A percentile compares a stretch with the other conserved stretches of the same genome.
Conservation (phyloP, 2,888 invertebrate species). For the Auanema freiburgensis region DNA sequence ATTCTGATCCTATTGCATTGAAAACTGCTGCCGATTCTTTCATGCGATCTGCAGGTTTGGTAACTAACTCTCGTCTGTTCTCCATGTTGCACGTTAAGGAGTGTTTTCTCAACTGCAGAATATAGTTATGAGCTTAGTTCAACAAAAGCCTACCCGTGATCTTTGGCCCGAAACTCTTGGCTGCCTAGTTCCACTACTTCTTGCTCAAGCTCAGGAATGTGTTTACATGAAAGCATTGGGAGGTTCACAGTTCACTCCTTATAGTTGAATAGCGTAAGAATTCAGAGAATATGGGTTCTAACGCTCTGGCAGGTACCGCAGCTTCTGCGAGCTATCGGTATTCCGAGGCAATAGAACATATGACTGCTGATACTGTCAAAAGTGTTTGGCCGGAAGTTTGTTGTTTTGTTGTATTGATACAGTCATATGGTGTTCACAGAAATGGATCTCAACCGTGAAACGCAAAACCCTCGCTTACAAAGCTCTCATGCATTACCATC, state of each 20-base stretch:
- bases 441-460: slow-evolving; percentile 71
- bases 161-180: slow-evolving; percentile 86
- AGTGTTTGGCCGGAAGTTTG: slow-evolving; percentile 85
- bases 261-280: slow-evolving; percentile 8
- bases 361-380: slow-evolving; percentile 82
- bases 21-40: too few species aligned
- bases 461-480: slow-evolving; percentile 87
- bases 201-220: slow-evolving; percentile 97
- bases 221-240: slow-evolving; percentile 84
- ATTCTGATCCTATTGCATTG: too few species aligned
- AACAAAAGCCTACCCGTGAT: slow-evolving; percentile 94
- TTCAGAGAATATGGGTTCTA: slow-evolving; percentile 89
- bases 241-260: slow-evolving; percentile 59
- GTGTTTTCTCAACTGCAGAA: slow-evolving; percentile 82
- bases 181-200: slow-evolving; percentile 84
- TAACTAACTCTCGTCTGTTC: too few species aligned
- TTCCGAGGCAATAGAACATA: slow-evolving; percentile 82
- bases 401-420: not conserved
- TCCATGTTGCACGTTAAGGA: slow-evolving; percentile 65
- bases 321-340: slow-evolving; percentile 91
- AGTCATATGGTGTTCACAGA: slow-evolving; percentile 67
- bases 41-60: too few species aligned
- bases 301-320: slow-evolving; percentile 86
- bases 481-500: slow-evolving; percentile 85
- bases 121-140: slow-evolving; percentile 75